Evolutionary conservation across 2,797 vertebrate genomes (phyloP).

Genomic region (Anguilla pacifica): DNA sequence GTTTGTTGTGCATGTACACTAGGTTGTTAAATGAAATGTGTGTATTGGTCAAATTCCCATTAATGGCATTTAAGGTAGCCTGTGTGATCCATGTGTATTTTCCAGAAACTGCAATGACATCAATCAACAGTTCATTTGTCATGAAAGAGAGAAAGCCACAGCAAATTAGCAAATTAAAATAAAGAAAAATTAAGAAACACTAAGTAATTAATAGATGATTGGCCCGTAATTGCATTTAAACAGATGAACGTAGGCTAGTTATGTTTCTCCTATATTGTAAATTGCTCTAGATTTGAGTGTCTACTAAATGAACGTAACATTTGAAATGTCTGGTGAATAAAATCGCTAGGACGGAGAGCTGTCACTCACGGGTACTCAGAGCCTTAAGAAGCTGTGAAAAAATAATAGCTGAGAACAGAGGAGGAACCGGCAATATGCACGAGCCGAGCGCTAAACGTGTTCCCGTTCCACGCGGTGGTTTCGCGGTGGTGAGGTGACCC

Average conservation of each 20-base stretch:
- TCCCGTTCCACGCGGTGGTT: neutral
- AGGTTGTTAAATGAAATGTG: neutral
- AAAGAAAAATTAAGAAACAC: neutral
- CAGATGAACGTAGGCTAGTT: neutral
- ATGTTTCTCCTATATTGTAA: neutral
- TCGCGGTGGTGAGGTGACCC: constrained; percentile 6
- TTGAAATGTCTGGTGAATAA: neutral
- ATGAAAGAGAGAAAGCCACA: neutral
- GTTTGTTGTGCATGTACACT: too few species aligned
- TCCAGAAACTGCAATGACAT: neutral
- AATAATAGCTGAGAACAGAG: neutral
- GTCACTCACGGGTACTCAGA: constrained; percentile 1
- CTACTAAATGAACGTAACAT: neutral
- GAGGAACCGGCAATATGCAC: neutral
- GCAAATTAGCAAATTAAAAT: neutral
- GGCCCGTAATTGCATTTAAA: too few species aligned
- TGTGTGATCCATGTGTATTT: neutral
- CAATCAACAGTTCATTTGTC: too few species aligned
- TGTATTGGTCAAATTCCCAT: neutral
- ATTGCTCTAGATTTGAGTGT: neutral
- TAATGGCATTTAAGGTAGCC: neutral
- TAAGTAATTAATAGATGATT: neutral
- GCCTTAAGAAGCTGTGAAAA: neutral
- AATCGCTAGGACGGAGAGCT: neutral
- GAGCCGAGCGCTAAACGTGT: neutral